Evolutionary conservation across 2,888 invertebrate species (phyloP).

Genomic region (Malacosoma neustria): DNA sequence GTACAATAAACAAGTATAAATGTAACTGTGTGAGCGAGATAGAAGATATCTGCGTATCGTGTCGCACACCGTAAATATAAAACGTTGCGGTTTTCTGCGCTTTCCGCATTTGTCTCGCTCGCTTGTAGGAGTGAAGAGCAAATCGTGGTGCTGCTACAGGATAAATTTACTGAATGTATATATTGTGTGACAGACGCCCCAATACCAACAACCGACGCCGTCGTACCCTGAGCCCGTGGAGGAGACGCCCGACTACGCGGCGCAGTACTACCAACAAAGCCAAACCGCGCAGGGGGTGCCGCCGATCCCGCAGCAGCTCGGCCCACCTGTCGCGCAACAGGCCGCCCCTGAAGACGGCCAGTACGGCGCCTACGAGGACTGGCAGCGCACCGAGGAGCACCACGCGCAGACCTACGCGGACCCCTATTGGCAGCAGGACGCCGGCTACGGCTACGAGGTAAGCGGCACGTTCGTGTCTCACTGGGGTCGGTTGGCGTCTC

Average conservation of each 20-base stretch:
- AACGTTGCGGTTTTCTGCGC: too few species aligned
- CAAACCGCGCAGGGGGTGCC: neutral
- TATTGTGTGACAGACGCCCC: conserved; percentile 30
- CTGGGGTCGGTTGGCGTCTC: too few species aligned
- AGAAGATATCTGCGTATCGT: too few species aligned
- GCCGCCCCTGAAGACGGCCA: conserved; percentile 8
- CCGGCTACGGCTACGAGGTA: conserved; percentile 39
- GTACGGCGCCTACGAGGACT: conserved; percentile 16
- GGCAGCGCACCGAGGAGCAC: conserved; percentile 22
- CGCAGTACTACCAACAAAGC: conserved; percentile 24
- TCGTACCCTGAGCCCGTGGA: conserved; percentile 20
- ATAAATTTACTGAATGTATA: too few species aligned
- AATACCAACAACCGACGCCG: conserved; percentile 21
- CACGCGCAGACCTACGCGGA: conserved; percentile 29
- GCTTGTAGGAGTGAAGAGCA: too few species aligned
- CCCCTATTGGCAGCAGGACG: conserved; percentile 38
- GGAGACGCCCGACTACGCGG: conserved; percentile 26
- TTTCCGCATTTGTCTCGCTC: too few species aligned
- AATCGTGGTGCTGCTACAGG: too few species aligned
- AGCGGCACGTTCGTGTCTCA: conserved; percentile 8
- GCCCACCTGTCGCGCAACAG: conserved; percentile 7
- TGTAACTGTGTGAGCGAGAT: too few species aligned
- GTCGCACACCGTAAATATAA: too few species aligned
- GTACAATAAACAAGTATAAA: too few species aligned
- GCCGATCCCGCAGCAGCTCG: conserved; percentile 6